Percentiles rank a stretch among this genome's conserved stretches.
Conservation (phyloP, 2,797 vertebrate species). For the Podarcis siculus region DNA sequence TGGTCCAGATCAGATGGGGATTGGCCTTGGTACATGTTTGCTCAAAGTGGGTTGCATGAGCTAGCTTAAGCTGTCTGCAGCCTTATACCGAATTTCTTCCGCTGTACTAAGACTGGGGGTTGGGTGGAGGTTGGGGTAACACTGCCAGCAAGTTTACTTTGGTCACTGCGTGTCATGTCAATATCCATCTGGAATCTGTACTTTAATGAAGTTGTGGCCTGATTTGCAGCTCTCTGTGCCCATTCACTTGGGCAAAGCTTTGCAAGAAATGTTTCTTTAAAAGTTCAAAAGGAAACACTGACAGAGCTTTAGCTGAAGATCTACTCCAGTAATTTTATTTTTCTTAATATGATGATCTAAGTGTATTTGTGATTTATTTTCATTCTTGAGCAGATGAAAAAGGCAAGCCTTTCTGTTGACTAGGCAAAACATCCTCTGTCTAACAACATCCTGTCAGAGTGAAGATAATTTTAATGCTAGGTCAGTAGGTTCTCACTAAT, state of each 20-base stretch:
- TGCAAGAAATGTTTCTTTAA: neutral
- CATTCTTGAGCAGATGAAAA: constrained; percentile 28
- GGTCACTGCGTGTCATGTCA: no score
- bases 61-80: no score
- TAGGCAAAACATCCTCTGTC: constrained; percentile 35
- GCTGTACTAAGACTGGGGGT: no score
- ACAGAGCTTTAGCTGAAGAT: constrained; percentile 35
- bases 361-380: constrained; percentile 21
- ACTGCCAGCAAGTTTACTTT: no score
- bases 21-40: no score
- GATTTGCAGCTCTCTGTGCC: no score
- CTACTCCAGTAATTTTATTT: constrained; percentile 1
- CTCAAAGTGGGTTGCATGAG: no score
- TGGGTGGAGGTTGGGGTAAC: no score
- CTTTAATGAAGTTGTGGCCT: no score
- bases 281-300: constrained; percentile 27
- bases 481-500: constrained; percentile 45
- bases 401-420: constrained; percentile 9
- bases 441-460: constrained; percentile 52
- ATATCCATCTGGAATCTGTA: no score
- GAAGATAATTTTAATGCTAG: constrained; percentile 57
- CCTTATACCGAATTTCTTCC: no score
- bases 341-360: constrained; percentile 9
- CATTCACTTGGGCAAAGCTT: neutral
- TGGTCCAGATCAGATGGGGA: no score